These are phyloP conservation scores for Sitobion miscanthi DNA, from an alignment of 1,140 invertebrate species.

Conservation along the genomic window DNA sequence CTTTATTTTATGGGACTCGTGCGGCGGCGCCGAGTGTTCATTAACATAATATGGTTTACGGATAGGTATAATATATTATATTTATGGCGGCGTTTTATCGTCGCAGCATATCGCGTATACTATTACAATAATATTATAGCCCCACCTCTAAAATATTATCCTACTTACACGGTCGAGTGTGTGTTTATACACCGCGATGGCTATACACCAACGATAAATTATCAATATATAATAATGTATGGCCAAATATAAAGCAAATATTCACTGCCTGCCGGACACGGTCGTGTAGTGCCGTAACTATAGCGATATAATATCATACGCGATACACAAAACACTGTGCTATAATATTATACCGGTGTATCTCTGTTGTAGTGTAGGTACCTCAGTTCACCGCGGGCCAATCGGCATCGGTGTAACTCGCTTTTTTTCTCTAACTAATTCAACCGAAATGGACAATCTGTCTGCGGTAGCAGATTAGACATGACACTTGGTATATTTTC, in stretches of 20 bases:
- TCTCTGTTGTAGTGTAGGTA: too few species aligned
- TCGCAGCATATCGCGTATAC: background rate
- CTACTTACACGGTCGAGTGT: background rate
- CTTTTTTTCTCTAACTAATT: too few species aligned
- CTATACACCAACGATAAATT: background rate
- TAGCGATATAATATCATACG: too few species aligned
- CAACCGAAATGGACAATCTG: too few species aligned
- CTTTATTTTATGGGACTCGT: background rate
- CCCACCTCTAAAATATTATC: background rate
- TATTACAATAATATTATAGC: background rate
- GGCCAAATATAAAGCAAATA: background rate
- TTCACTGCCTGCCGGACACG: background rate
- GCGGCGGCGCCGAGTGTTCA: background rate
- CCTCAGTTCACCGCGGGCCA: too few species aligned
- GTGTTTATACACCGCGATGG: background rate
- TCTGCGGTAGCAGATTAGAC: too few species aligned
- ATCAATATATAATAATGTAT: background rate
- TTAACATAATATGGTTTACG: conserved; percentile 8
- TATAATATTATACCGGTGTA: too few species aligned
- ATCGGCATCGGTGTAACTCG: too few species aligned
- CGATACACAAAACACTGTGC: too few species aligned
- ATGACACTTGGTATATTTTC: too few species aligned
- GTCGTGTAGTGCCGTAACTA: too few species aligned
- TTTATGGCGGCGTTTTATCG: background rate
- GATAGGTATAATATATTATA: background rate